Evolutionary conservation across 2,113 vertebrate species (phyloP).

Genomic region (Catharus minimus): DNA sequence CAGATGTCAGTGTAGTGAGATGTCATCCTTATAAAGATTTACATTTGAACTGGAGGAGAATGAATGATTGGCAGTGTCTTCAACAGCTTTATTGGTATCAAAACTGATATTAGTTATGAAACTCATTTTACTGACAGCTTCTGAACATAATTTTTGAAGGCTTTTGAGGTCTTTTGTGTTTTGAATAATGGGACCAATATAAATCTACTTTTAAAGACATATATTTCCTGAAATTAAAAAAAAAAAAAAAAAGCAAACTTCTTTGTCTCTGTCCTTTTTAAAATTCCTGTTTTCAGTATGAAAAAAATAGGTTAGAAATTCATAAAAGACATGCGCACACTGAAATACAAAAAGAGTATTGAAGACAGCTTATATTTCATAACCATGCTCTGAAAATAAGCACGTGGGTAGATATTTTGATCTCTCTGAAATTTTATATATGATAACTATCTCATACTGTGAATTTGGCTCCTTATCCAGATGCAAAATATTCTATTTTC

Average conservation of each 20-base stretch:
- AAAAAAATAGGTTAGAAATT: neutral
- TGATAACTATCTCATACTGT: slow-evolving; percentile 1
- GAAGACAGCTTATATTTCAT: neutral
- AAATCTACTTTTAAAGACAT: slow-evolving; percentile 14
- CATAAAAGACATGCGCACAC: neutral
- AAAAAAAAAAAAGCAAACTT: neutral
- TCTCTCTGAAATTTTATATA: slow-evolving; percentile 5
- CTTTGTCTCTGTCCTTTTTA: neutral
- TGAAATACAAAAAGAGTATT: neutral
- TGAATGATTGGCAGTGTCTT: slow-evolving; percentile 18
- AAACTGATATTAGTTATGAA: slow-evolving; percentile 20
- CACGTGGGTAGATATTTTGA: neutral
- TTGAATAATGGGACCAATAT: neutral
- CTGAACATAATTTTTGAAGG: neutral
- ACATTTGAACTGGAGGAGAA: slow-evolving; percentile 26
- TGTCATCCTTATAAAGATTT: slow-evolving; percentile 35
- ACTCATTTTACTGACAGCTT: neutral
- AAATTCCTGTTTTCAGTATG: neutral
- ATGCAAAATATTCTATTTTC: neutral
- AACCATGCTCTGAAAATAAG: neutral
- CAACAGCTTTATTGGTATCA: slow-evolving; percentile 28
- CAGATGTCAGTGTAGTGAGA: slow-evolving; percentile 63
- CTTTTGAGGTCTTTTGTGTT: neutral
- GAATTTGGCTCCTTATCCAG: slow-evolving; percentile 8
- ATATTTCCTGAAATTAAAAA: neutral